phyloP scores from a whole-genome alignment of 2,888 invertebrate genomes.

The Plagodis pulveraria region DNA sequence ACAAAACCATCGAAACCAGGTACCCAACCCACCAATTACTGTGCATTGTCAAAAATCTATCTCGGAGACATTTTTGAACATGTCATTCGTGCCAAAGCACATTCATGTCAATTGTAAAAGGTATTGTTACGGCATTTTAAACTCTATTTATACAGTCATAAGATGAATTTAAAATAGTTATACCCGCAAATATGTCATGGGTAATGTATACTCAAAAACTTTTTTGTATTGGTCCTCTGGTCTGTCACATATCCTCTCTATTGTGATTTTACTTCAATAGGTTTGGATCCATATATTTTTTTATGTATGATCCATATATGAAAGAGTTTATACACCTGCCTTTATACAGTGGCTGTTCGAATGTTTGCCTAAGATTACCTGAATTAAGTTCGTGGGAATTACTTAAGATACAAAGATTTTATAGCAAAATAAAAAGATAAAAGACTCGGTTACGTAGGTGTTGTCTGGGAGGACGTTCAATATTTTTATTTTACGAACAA shows the following conservation, averaged over 20 bases:
- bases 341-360: conserved; percentile 45
- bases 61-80: conserved; percentile 81
- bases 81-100: conserved; percentile 66
- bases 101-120: conserved; percentile 11
- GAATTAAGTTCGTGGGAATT: conserved; percentile 34
- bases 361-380: conserved; percentile 38
- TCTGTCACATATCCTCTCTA: conserved; percentile 82
- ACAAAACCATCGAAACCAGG: conserved; percentile 80
- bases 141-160: conserved; percentile 35
- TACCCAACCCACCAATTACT: conserved; percentile 84
- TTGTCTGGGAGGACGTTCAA: background rate
- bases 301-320: conserved; percentile 51
- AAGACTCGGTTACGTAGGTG: background rate
- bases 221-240: conserved; percentile 76
- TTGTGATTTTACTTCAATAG: conserved; percentile 77
- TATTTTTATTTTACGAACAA: background rate
- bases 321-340: conserved; percentile 79
- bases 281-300: conserved; percentile 63
- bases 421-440: background rate
- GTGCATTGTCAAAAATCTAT: conserved; percentile 73
- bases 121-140: conserved; percentile 39
- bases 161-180: conserved; percentile 3
- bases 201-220: conserved; percentile 64
- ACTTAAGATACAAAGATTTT: conserved; percentile 13
- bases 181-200: conserved; percentile 42